Conservation (phyloP, 1,140 invertebrate species). For the Cyclargus thomasi region DNA sequence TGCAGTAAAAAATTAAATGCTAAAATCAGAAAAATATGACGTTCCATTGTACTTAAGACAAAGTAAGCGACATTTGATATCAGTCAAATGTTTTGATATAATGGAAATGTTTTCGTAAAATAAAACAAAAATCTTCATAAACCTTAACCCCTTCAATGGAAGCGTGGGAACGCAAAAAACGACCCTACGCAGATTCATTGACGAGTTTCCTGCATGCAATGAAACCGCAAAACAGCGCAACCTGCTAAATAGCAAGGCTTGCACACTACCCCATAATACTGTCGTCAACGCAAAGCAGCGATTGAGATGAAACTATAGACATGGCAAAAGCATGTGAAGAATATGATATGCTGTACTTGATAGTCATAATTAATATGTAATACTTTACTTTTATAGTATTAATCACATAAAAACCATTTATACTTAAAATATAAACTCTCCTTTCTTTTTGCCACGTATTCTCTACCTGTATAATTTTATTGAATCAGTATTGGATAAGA, state of each 20-base stretch:
- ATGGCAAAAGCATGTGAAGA: no score
- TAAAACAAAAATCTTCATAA: conserved; percentile 28
- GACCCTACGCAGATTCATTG: conserved; percentile 51
- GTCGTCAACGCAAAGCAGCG: no score
- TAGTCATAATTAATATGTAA: no score
- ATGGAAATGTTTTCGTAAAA: conserved; percentile 49
- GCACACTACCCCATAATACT: not conserved
- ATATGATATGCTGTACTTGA: no score
- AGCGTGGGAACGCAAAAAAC: conserved; percentile 68
- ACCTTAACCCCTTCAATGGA: conserved; percentile 46
- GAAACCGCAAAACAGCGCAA: conserved; percentile 64
- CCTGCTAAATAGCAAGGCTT: conserved; percentile 45
- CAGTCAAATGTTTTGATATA: conserved; percentile 52
- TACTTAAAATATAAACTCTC: no score
- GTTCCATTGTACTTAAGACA: not conserved
- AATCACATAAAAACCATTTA: no score
- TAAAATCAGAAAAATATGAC: not conserved
- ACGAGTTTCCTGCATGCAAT: conserved; percentile 65
- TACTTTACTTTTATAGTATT: no score
- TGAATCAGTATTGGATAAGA: no score
- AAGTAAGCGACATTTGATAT: conserved; percentile 38
- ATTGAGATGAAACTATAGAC: no score
- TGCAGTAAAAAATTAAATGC: not conserved
- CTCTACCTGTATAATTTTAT: no score
- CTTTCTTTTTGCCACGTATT: no score